phyloP scores from a whole-genome alignment of 2,888 invertebrate species.

The Cinara cedri region DNA sequence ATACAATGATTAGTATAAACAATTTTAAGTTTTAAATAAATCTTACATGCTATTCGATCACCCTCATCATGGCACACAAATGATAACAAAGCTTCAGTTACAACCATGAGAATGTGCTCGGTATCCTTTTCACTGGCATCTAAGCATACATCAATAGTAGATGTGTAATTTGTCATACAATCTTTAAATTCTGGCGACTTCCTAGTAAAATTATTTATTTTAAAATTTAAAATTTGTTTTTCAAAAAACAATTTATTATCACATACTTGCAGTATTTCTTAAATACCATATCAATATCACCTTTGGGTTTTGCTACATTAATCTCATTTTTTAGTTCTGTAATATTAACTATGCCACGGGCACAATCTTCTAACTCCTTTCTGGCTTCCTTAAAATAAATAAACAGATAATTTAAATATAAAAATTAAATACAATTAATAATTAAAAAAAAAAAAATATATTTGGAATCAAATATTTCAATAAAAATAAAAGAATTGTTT shows the following conservation, averaged over 20 bases:
- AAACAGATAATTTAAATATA: not conserved
- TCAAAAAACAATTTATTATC: not conserved
- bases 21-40: constrained; percentile 61
- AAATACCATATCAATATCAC: constrained; percentile 74
- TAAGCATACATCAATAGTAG: constrained; percentile 70
- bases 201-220: constrained; percentile 48
- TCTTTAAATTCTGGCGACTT: constrained; percentile 69
- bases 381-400: constrained; percentile 63
- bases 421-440: not conserved
- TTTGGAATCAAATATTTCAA: not conserved
- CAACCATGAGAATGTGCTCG: constrained; percentile 70
- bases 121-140: constrained; percentile 69
- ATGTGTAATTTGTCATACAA: constrained; percentile 70
- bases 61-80: constrained; percentile 82
- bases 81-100: constrained; percentile 73
- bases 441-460: no score
- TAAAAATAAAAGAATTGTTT: not conserved
- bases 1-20: not conserved
- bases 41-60: constrained; percentile 79
- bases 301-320: constrained; percentile 72
- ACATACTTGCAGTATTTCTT: constrained; percentile 70
- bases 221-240: not conserved
- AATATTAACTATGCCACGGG: constrained; percentile 68
- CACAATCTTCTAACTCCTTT: constrained; percentile 66
- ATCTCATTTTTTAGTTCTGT: constrained; percentile 71